These are phyloP conservation scores for Drosophila melanogaster DNA, from an alignment of 1,140 invertebrate species.

Conservation along the genomic window DNA sequence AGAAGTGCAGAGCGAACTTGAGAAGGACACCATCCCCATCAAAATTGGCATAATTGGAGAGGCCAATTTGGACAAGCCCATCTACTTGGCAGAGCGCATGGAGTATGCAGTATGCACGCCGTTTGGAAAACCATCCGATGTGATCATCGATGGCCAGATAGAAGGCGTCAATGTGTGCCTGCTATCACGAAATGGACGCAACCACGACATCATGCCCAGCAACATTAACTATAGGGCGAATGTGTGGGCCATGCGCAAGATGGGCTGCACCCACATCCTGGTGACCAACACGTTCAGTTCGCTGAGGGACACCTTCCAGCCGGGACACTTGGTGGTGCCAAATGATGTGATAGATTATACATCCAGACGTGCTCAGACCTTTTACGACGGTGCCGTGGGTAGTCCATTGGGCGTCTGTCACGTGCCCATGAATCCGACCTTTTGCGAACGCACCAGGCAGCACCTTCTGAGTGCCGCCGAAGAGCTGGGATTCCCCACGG, in stretches of 20 bases:
- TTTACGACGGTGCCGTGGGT: constrained; percentile 92
- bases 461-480: constrained; percentile 89
- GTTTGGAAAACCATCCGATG: constrained; percentile 95
- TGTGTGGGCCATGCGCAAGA: constrained; percentile 95
- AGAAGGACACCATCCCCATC: constrained; percentile 25
- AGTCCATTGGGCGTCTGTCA: constrained; percentile 93
- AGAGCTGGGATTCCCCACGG: constrained; percentile 86
- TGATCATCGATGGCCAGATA: constrained; percentile 91
- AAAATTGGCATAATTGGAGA: constrained; percentile 98
- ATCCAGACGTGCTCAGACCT: constrained; percentile 91
- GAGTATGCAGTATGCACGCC: constrained; percentile 90
- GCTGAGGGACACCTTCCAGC: constrained; percentile 92
- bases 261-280: constrained; percentile 96
- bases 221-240: constrained; percentile 98
- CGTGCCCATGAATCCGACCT: constrained; percentile 95
- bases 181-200: constrained; percentile 95
- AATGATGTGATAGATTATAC: constrained; percentile 97
- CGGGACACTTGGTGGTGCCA: constrained; percentile 94
- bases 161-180: constrained; percentile 89
- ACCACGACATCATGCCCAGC: constrained; percentile 91
- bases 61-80: constrained; percentile 94
- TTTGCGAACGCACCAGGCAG: constrained; percentile 89
- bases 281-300: constrained; percentile 90
- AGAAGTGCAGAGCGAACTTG: background rate
- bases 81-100: constrained; percentile 89